Percentiles rank a stretch among this genome's conserved stretches.
Conservation (phyloP, 2,113 vertebrate genomes). For the Morone chrysops region DNA sequence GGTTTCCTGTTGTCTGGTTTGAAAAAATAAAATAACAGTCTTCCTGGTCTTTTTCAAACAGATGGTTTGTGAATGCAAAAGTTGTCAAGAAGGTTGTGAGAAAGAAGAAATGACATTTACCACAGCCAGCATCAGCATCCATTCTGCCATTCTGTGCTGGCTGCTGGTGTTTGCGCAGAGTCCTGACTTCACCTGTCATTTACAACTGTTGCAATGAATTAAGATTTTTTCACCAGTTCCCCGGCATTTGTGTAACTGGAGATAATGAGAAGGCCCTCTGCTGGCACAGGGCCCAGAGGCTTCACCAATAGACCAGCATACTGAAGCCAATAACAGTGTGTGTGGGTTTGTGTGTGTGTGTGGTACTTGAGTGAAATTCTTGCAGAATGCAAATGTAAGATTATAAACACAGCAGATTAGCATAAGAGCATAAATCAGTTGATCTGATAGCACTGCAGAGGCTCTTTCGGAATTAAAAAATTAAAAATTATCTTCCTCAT, state of each 20-base stretch:
- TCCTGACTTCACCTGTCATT: slow-evolving; percentile 35
- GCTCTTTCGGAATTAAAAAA: slow-evolving; percentile 18
- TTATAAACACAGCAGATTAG: slow-evolving; percentile 44
- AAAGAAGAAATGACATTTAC: slow-evolving; percentile 18
- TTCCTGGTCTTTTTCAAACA: slow-evolving; percentile 8
- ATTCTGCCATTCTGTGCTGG: background rate
- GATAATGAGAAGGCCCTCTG: slow-evolving; percentile 12
- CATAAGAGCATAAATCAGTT: slow-evolving; percentile 39
- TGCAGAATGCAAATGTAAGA: slow-evolving; percentile 44
- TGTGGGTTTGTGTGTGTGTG: background rate
- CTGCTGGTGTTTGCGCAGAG: slow-evolving; percentile 10
- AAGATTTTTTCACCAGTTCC: slow-evolving; percentile 9
- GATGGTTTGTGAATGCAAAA: slow-evolving; percentile 22
- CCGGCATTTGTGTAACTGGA: slow-evolving; percentile 29
- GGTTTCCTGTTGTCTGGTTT: slow-evolving; percentile 10
- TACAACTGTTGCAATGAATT: slow-evolving; percentile 18
- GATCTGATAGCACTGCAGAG: slow-evolving; percentile 18
- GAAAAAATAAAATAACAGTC: background rate
- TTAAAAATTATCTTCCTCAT: slow-evolving; percentile 33
- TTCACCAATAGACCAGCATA: background rate
- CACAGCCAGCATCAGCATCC: background rate
- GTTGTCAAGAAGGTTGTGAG: slow-evolving; percentile 22
- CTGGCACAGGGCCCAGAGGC: slow-evolving; percentile 26
- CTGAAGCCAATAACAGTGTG: background rate
- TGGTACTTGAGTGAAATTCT: slow-evolving; percentile 9